These are phyloP conservation scores for Plectus sambesii DNA, from an alignment of 1,140 invertebrate genomes.

Conservation along the genomic window DNA sequence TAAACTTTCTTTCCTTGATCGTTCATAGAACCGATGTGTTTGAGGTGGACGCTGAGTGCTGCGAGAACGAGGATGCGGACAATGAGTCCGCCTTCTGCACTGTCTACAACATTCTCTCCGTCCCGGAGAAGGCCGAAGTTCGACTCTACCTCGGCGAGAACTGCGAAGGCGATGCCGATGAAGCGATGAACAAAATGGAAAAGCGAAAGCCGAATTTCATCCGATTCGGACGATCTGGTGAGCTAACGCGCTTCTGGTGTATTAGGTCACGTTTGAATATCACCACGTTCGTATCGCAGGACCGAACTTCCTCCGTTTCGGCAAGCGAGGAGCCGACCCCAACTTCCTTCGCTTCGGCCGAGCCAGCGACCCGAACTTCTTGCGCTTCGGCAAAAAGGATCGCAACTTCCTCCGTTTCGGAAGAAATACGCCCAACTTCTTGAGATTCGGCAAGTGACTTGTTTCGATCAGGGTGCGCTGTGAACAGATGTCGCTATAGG, in stretches of 20 bases:
- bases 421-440: constrained; percentile 26
- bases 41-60: constrained; percentile 28
- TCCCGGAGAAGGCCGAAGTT: constrained; percentile 29
- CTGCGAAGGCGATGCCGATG: constrained; percentile 26
- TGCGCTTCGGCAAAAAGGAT: constrained; percentile 27
- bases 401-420: constrained; percentile 1
- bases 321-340: constrained; percentile 27
- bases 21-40: too few relatives aligned
- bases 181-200: constrained; percentile 29
- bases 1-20: too few relatives aligned
- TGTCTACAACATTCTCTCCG: constrained; percentile 25
- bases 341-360: constrained; percentile 37
- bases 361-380: constrained; percentile 21
- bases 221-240: constrained; percentile 28
- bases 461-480: neutral
- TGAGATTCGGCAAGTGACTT: constrained; percentile 29
- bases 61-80: constrained; percentile 17
- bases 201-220: constrained; percentile 40
- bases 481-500: too few relatives aligned
- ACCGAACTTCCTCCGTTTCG: constrained; percentile 36
- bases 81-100: constrained; percentile 29
- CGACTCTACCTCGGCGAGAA: constrained; percentile 26
- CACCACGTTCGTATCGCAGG: constrained; percentile 4
- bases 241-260: neutral
- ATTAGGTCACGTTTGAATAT: constrained; percentile 6